phyloP scores from a whole-genome alignment of 92 coral and sea anemone species.

The Phenganax stokvisi region DNA sequence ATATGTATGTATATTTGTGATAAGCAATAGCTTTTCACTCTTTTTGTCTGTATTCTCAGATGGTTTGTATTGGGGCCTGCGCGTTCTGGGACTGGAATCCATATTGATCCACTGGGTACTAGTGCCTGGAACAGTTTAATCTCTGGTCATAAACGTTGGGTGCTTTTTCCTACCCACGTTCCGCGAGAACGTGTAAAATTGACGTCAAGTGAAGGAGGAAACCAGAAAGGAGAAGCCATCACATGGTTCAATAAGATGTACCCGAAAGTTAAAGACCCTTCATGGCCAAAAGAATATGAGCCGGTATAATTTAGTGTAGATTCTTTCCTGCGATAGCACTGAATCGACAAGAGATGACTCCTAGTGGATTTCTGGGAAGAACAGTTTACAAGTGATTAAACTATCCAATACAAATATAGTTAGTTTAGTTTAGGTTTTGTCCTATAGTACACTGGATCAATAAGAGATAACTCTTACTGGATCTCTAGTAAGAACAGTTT shows the following conservation, averaged over 20 bases:
- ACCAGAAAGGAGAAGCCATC: constrained; percentile 91
- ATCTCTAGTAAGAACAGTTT: no score
- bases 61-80: constrained; percentile 99
- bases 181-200: constrained; percentile 80
- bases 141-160: constrained; percentile 95
- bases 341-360: no score
- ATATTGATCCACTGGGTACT: constrained; percentile 96
- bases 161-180: constrained; percentile 86
- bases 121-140: constrained; percentile 98
- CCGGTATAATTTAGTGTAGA: constrained; percentile 56
- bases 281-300: constrained; percentile 93
- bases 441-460: no score
- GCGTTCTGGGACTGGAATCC: constrained; percentile 97
- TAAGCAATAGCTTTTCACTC: no score
- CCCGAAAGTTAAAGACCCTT: constrained; percentile 76
- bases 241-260: constrained; percentile 79
- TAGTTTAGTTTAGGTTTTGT: no score
- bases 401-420: no score
- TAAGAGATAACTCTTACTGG: no score
- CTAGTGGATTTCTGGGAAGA: no score
- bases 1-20: neutral
- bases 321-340: no score
- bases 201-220: constrained; percentile 71
- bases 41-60: constrained; percentile 40
- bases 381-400: no score